Evolutionary conservation across 2,888 invertebrate genomes (phyloP), one percentile per base, ranked within the genome.

Genomic region (Hemithea aestivaria): DNA sequence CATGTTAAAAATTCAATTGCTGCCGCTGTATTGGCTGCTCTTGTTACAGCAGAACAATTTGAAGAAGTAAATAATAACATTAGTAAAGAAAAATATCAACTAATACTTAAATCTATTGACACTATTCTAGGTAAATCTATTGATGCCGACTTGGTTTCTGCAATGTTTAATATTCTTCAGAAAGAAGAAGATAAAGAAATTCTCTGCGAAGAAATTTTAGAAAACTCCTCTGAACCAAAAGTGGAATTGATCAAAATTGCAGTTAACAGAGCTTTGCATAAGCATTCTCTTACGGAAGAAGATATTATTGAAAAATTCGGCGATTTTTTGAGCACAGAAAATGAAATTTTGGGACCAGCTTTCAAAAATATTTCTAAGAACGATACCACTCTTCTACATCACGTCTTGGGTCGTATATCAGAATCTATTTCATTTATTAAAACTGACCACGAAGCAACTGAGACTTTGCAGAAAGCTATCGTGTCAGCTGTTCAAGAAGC

Each of bases 391-490:
- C 71, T 93, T 30, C 67, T 92, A 1, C 85, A 89, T 5, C 84
- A 88, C 29, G 89, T 93, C 5, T 72, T 92, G 6, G 82, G 88
- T 12, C 89, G 90, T 44, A 89, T 93, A 24, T 90, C 90, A 7
- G 82, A 89, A 28, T 89, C 90, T n/a, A 88, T 90, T 6, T 88
- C 88, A 0, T 83, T 85, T 11, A 83, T 91, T 0, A 88, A 85
- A 58, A 90, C 90, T 2, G 92, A 93, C 48, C 87, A 89, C 37
- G 90, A 91, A 58, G 92, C 92, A 0, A 87, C 89, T 1, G 91
- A 91, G 58, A 88, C 89, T 1, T 77, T 94, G 10, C 91, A 92
- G 63, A 90, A 90, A 58, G 91, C 91, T 2, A 92, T 94, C 7
- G 90, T 91, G 0, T 76, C 89, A 27, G 90, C 92, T 0, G 89